Base-by-base conservation (phyloP, 2,888 invertebrate species). In the Xiphydria camelus region DNA sequence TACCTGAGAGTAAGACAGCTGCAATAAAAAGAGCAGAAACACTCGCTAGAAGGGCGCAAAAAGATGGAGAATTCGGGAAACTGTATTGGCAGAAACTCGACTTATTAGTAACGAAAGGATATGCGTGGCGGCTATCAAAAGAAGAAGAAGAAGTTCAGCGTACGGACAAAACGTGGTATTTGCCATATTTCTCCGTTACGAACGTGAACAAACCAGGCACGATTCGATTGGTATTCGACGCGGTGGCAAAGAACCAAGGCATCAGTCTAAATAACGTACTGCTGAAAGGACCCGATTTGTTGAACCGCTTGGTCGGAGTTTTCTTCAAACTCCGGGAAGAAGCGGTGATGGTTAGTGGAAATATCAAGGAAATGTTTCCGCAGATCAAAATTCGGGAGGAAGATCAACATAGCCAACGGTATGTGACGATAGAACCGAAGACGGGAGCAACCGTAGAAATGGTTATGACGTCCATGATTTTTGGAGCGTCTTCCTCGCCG, bases 261-360 rank as follows among this genome's bases (percentile, higher is more conserved):
- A n/a, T 12, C 5, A 7, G 12, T 7, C n/a, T 15, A 31, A 15
- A 15, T 7, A n/a, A 10, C n/a, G 7, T 22, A 9, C 9, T 22
- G 22, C 5, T 68, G 3, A 59, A 49, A 25, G 68, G 67, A 1
- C 69, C 68, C 2, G 64, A 66, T 19, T 36, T 61, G 5, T 44
- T 65, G n/a, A 45, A 48, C 6, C 56, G 68, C 9, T 42, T 73
- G 33, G 39, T 62, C 2, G 61, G 62, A 4, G 61, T 70, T 1
- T 37, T 73, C 37, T 51, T 61, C 26, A 58, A 64, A 4, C 73
- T 73, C 42, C 42, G 70, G 22, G 56, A 64, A 49, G 51, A 62
- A 19, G 53, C 39, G 23, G 41, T 68, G 4, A 69, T 61, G 4
- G 53, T 73, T 50, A 17, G 57, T 61, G 29, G 64, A 0, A 64